Evolutionary conservation across 2,888 invertebrate genomes (phyloP).

Genomic region (Eilema caniola): DNA sequence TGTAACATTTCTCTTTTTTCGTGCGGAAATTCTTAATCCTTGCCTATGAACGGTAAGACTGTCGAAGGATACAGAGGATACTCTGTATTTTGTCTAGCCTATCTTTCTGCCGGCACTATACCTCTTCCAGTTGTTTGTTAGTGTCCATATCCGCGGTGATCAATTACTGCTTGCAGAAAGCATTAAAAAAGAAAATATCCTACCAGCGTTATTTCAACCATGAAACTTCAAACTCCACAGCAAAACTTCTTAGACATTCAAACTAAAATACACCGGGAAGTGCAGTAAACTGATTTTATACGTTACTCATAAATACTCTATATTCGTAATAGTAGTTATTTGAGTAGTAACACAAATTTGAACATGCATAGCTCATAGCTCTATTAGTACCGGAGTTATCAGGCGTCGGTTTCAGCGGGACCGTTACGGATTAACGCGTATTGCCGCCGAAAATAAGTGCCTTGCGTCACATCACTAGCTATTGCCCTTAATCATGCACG

Average conservation of each 20-base stretch:
- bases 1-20: too few relatives aligned
- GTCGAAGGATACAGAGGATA: background rate
- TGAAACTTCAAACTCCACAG: background rate
- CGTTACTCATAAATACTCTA: slow-evolving; percentile 37
- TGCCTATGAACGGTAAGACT: too few relatives aligned
- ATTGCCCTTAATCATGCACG: slow-evolving; percentile 63
- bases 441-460: slow-evolving; percentile 61
- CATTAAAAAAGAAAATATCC: background rate
- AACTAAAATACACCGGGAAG: slow-evolving; percentile 44
- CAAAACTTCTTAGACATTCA: slow-evolving; percentile 35
- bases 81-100: background rate
- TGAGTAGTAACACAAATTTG: slow-evolving; percentile 4
- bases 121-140: background rate
- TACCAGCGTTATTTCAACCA: background rate
- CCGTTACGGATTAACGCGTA: slow-evolving; percentile 60
- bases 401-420: slow-evolving; percentile 52
- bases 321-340: slow-evolving; percentile 22
- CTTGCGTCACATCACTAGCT: slow-evolving; percentile 58
- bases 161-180: slow-evolving; percentile 2
- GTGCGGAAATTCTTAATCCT: too few relatives aligned
- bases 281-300: slow-evolving; percentile 42
- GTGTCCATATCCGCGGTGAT: background rate
- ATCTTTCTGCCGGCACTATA: background rate
- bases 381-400: slow-evolving; percentile 30
- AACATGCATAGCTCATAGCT: slow-evolving; percentile 3